Evolutionary conservation across 2,888 invertebrate genomes (phyloP).

Genomic region (Chrysolina oricalcia): DNA sequence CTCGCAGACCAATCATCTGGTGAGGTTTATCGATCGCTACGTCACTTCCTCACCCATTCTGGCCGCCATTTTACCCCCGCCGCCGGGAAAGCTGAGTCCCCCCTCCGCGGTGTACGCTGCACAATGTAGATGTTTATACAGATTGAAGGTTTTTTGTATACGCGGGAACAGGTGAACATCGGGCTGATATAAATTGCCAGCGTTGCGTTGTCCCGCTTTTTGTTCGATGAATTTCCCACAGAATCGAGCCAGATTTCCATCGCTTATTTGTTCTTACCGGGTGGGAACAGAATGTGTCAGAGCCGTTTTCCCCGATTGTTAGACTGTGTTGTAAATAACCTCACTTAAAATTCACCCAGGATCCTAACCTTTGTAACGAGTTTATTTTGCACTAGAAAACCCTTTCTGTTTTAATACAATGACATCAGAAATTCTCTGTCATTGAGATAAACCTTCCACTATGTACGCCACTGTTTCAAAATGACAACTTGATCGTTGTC

Average conservation of each 20-base stretch:
- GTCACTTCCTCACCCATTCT: conserved; percentile 69
- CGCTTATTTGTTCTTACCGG: background rate
- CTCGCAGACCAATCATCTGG: conserved; percentile 68
- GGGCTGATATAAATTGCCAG: conserved; percentile 48
- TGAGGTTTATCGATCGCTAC: conserved; percentile 71
- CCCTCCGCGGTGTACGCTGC: conserved; percentile 51
- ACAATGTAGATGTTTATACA: conserved; percentile 64
- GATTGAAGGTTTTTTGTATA: conserved; percentile 57
- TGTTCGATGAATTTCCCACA: conserved; percentile 6
- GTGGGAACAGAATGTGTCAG: background rate
- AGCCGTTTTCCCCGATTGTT: background rate
- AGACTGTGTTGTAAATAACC: no score
- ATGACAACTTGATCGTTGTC: no score
- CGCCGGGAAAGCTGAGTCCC: conserved; percentile 47
- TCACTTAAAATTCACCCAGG: no score
- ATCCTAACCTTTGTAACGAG: no score
- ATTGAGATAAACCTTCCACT: no score
- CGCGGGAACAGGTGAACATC: conserved; percentile 58
- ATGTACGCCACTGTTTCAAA: no score
- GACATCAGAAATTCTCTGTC: no score
- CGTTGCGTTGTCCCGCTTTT: background rate
- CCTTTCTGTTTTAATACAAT: no score
- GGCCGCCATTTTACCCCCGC: conserved; percentile 66
- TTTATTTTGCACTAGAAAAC: no score
- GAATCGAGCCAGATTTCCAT: background rate